Evolutionary conservation across 1,140 invertebrate genomes (phyloP).

Genomic region (Ooceraea biroi): DNA sequence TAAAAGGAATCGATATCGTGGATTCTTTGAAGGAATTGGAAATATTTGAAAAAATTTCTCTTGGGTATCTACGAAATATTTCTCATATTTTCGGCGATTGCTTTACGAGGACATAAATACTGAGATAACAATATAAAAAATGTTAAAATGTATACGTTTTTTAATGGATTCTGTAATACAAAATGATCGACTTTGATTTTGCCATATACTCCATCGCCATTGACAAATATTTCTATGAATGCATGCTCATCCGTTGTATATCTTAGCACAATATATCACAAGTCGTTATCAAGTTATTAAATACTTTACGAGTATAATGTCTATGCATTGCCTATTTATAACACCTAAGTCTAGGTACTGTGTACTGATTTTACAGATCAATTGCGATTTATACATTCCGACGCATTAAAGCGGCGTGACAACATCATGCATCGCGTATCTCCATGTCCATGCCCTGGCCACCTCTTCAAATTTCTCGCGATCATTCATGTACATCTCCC

Average conservation of each 20-base stretch:
- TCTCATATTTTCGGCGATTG: neutral
- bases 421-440: constrained; percentile 96
- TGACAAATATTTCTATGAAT: constrained; percentile 46
- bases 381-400: constrained; percentile 45
- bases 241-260: neutral
- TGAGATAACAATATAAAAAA: constrained; percentile 19
- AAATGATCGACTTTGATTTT: constrained; percentile 14
- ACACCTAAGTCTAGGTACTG: neutral
- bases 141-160: constrained; percentile 22
- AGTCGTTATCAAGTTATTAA: constrained; percentile 43
- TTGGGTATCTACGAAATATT: neutral
- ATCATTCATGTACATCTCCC: constrained; percentile 92
- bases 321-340: constrained; percentile 20
- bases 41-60: neutral
- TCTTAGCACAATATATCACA: constrained; percentile 46
- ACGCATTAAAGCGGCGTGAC: constrained; percentile 85
- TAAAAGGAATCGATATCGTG: too few relatives aligned
- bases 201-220: constrained; percentile 20
- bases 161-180: constrained; percentile 33
- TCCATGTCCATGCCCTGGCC: constrained; percentile 96
- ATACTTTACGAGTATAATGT: constrained; percentile 11
- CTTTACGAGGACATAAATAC: neutral
- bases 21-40: too few relatives aligned
- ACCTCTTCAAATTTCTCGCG: constrained; percentile 92
- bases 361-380: constrained; percentile 25